phyloP scores from a whole-genome alignment of 2,113 vertebrate species.

The Tympanuchus pallidicinctus region DNA sequence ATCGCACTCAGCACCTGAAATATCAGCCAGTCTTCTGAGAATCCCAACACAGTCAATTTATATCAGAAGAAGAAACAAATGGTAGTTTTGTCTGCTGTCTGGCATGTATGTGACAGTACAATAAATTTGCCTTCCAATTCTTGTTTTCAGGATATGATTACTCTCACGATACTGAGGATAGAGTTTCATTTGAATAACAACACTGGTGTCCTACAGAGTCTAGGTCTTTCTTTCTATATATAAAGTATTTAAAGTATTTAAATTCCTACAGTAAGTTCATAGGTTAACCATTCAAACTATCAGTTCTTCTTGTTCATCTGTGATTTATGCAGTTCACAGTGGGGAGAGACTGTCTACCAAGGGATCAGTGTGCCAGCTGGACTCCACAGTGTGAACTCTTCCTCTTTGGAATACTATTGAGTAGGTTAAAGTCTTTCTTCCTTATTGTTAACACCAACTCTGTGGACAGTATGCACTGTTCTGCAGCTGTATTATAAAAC shows the following conservation, averaged over 20 bases:
- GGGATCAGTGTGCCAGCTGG: accelerated
- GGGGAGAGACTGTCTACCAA: neutral
- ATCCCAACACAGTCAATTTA: neutral
- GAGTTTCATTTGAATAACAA: neutral
- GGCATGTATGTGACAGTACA: too few species aligned
- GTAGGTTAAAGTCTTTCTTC: neutral
- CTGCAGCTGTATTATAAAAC: neutral
- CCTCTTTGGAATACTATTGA: neutral
- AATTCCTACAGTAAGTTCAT: neutral
- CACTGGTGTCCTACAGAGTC: neutral
- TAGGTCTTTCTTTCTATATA: neutral
- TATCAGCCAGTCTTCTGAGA: neutral
- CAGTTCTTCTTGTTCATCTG: neutral
- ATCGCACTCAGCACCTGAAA: neutral
- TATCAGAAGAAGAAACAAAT: neutral
- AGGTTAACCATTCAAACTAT: neutral
- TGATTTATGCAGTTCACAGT: neutral
- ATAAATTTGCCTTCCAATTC: neutral
- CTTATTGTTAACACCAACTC: neutral
- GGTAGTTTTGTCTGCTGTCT: neutral
- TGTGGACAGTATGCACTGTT: neutral
- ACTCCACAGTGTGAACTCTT: neutral
- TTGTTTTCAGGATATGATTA: neutral
- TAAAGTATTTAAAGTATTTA: neutral
- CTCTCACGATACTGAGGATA: neutral